These are phyloP conservation scores for Channa maculata DNA, from an alignment of 2,113 vertebrate genomes.

Conservation along the genomic window DNA sequence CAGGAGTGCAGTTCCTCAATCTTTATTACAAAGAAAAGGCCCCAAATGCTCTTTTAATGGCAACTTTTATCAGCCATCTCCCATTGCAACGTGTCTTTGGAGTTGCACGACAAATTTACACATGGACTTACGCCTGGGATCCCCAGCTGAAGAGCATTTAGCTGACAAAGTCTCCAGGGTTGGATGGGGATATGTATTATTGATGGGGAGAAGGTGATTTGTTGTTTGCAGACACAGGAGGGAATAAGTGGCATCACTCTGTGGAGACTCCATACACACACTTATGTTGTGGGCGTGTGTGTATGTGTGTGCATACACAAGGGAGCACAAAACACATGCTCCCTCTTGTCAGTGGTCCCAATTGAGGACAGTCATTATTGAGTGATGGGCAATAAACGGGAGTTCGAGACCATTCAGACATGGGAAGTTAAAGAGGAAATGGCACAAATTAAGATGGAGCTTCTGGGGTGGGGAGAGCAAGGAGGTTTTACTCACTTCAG, in stretches of 20 bases:
- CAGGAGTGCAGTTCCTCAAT: constrained; percentile 51
- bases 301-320: constrained; percentile 35
- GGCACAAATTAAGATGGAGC: constrained; percentile 42
- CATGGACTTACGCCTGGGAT: constrained; percentile 55
- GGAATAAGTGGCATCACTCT: constrained; percentile 58
- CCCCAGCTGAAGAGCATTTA: constrained; percentile 63
- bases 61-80: constrained; percentile 60
- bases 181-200: constrained; percentile 64
- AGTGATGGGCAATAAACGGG: constrained; percentile 44
- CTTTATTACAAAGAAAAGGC: constrained; percentile 67
- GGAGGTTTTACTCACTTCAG: constrained; percentile 40
- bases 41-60: constrained; percentile 64
- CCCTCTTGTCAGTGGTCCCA: constrained; percentile 14
- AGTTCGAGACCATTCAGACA: constrained; percentile 35
- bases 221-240: constrained; percentile 46
- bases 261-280: constrained; percentile 21
- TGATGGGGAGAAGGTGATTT: constrained; percentile 61
- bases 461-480: constrained; percentile 18
- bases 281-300: not conserved
- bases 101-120: constrained; percentile 51
- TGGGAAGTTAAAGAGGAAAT: constrained; percentile 26
- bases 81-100: constrained; percentile 5
- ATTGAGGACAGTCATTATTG: constrained; percentile 28
- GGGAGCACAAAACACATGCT: constrained; percentile 34
- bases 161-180: constrained; percentile 62